Evolutionary conservation across 2,888 invertebrate species (phyloP).

Genomic region (Spilosoma lubricipeda): DNA sequence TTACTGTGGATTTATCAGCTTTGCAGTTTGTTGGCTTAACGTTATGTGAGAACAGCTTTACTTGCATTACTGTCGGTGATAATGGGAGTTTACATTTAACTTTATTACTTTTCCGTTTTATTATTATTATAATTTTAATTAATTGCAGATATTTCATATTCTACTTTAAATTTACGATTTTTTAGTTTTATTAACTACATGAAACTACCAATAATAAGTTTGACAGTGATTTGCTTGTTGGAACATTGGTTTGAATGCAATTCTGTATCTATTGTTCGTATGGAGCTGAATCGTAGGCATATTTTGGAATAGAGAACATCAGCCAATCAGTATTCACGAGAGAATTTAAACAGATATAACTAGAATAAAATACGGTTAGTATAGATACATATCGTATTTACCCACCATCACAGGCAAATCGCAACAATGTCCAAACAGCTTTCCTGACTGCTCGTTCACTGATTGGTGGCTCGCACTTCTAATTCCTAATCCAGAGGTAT

Average conservation of each 20-base stretch:
- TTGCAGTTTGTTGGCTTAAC: slow-evolving; percentile 58
- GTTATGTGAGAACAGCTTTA: slow-evolving; percentile 49
- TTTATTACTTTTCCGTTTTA: slow-evolving; percentile 3
- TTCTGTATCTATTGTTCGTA: neutral
- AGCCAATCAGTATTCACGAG: neutral
- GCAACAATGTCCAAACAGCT: neutral
- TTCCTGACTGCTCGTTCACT: neutral
- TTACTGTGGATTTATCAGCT: slow-evolving; percentile 79
- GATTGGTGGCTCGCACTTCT: slow-evolving; percentile 11
- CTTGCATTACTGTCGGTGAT: slow-evolving; percentile 22
- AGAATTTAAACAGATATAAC: neutral
- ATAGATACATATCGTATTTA: neutral
- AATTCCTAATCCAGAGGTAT: slow-evolving; percentile 16
- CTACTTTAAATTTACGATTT: neutral
- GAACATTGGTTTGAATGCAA: neutral
- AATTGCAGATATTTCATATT: neutral
- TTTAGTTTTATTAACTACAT: neutral
- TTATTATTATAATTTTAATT: neutral
- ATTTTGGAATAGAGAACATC: neutral
- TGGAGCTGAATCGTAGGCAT: neutral
- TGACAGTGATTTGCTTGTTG: neutral
- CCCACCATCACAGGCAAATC: neutral
- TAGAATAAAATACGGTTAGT: neutral
- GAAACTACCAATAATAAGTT: too few species aligned
- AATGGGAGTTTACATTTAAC: slow-evolving; percentile 17